A percentile compares a stretch with the other conserved stretches of the same genome.
phyloP scores from a whole-genome alignment of 2,797 vertebrate species.

The Sciurus vulgaris region DNA sequence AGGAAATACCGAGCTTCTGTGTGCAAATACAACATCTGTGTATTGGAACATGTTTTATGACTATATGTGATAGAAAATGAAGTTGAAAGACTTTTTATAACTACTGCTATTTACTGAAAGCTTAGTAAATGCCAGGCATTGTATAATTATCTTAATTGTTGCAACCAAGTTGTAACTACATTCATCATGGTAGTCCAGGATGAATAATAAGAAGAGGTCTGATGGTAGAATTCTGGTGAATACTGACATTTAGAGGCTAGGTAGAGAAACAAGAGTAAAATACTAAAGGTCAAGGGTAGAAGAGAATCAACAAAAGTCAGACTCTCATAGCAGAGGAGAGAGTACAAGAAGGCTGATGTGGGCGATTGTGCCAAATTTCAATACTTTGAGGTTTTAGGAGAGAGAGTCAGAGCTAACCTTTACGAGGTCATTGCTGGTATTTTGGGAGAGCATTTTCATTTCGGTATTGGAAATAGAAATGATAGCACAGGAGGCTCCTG shows the following conservation, averaged over 20 bases:
- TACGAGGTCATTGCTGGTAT: background rate
- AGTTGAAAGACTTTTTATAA: slow-evolving; percentile 45
- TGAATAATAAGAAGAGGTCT: background rate
- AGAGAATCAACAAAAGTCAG: slow-evolving; percentile 12
- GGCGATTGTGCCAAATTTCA: background rate
- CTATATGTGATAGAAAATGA: background rate
- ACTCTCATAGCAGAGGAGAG: background rate
- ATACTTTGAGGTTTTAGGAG: background rate
- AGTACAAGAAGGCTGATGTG: background rate
- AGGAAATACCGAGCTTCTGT: slow-evolving; percentile 10
- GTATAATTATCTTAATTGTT: slow-evolving; percentile 38
- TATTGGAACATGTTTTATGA: slow-evolving; percentile 56
- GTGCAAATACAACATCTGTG: slow-evolving; percentile 56
- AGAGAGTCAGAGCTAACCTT: background rate
- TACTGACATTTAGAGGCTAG: background rate
- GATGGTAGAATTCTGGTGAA: background rate
- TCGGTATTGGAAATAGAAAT: background rate
- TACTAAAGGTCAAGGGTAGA: background rate
- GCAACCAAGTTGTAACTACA: slow-evolving; percentile 6
- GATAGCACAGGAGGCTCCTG: background rate
- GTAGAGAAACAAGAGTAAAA: slow-evolving; percentile 4
- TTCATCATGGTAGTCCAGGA: slow-evolving; percentile 17
- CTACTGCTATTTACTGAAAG: slow-evolving; percentile 41
- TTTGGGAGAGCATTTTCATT: slow-evolving; percentile 13
- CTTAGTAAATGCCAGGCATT: slow-evolving; percentile 14